Evolutionary conservation across 2,888 invertebrate species (phyloP), one percentile per base, ranked within the genome.

Genomic region (Clistopyga incitator): DNA sequence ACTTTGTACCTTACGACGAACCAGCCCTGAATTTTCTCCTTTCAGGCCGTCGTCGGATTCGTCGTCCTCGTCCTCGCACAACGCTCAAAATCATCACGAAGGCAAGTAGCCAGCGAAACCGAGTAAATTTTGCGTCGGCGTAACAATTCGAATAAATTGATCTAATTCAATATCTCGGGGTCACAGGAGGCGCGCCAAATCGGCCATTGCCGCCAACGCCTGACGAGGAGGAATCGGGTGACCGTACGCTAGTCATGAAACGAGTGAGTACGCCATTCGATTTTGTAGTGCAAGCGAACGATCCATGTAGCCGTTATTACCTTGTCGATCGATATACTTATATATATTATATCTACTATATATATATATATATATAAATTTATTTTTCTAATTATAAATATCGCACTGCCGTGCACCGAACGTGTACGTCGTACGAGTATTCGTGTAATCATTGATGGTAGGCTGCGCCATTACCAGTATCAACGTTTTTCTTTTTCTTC

Each of bases 121-220:
- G n/a, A n/a, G 11, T 54, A 0, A 54, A 11, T 23, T 54, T 23
- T 20, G 54, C 23, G 23, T 54, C 23, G 54, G 20, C 54, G 23
- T 54, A 54, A 54, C 15, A 2, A 56, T 56, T 56, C 25, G 25
- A 23, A 56, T 56, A 25, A 56, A 25, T 15, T 23, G 23, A 56
- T 56, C 11, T 25, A 56, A 56, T 23, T 13, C 2, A 23, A 56
- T 72, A 29, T 47, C n/a, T 20, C 18, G 13, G 10, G 20, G 23
- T 67, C 6, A 68, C 94, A 87, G 96, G 96, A 81, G 96, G 96
- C 77, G 97, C 98, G 88, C 98, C 98, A 84, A 98, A 98, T 92
- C 95, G 98, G 88, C 98, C 98, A 74, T 95, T 98, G 90, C 98
- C 98, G 78, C 98, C 98, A 71, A 98, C 98, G 74, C 98, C 98